Evolutionary conservation across 2,113 vertebrate species (phyloP).

Genomic region (Halichoerus grypus): DNA sequence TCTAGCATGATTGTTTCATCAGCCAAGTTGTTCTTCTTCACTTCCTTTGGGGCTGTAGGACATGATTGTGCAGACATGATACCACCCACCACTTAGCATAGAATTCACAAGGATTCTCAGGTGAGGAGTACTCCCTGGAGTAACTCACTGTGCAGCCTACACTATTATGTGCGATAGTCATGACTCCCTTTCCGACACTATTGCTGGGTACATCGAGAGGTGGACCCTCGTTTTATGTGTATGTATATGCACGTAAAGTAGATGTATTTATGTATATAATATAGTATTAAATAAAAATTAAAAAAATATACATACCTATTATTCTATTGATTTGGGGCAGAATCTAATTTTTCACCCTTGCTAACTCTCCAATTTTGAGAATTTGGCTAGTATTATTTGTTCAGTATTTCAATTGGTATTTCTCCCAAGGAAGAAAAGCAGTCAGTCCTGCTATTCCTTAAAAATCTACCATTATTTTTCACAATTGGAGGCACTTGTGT

Average conservation of each 20-base stretch:
- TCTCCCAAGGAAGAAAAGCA: neutral
- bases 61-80: neutral
- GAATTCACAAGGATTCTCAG: neutral
- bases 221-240: neutral
- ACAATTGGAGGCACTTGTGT: neutral
- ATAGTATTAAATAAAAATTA: neutral
- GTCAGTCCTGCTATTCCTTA: neutral
- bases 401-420: neutral
- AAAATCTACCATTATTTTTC: constrained; percentile 35
- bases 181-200: neutral
- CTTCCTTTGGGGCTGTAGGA: neutral
- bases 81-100: neutral
- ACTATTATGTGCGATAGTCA: neutral
- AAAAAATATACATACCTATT: neutral
- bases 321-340: neutral
- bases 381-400: neutral
- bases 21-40: neutral
- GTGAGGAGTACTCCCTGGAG: neutral
- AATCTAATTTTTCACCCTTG: neutral
- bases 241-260: neutral
- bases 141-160: neutral
- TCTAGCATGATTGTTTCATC: neutral
- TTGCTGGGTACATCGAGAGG: neutral
- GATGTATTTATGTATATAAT: neutral
- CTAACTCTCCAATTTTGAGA: neutral